Conservation (phyloP, 2,113 vertebrate species). For the Haemorhous mexicanus region DNA sequence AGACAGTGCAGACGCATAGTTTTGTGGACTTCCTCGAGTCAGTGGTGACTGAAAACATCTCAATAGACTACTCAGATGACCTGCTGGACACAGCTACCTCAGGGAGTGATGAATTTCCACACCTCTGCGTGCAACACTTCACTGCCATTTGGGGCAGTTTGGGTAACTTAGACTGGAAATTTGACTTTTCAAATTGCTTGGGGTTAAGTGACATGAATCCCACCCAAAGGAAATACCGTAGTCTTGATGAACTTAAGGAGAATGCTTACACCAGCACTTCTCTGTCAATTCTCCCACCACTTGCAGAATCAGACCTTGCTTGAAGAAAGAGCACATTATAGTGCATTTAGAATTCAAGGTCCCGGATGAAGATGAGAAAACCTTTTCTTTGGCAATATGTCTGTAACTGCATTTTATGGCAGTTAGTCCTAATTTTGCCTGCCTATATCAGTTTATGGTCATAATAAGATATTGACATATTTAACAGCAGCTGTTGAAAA, state of each 20-base stretch:
- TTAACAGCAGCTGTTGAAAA: not conserved
- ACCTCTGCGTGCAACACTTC: not conserved
- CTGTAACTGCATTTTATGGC: not conserved
- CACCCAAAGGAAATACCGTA: not conserved
- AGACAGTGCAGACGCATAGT: not conserved
- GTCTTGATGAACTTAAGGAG: not conserved
- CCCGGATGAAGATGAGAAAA: not conserved
- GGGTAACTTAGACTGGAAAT: not conserved
- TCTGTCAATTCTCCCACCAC: not conserved
- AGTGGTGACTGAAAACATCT: not conserved
- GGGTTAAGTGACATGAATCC: not conserved
- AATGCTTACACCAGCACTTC: not conserved
- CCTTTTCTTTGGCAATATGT: not conserved
- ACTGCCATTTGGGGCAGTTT: not conserved
- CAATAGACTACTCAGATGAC: not conserved
- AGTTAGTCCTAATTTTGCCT: not conserved
- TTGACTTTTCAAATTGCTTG: not conserved
- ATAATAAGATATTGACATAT: not conserved
- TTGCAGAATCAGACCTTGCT: not conserved
- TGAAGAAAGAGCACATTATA: accelerated
- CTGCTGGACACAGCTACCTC: not conserved
- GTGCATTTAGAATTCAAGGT: not conserved
- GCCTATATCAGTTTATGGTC: not conserved
- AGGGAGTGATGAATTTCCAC: not conserved
- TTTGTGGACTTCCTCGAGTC: not conserved